Conservation (phyloP, 2,797 vertebrate genomes). For the Myripristis murdjan region DNA sequence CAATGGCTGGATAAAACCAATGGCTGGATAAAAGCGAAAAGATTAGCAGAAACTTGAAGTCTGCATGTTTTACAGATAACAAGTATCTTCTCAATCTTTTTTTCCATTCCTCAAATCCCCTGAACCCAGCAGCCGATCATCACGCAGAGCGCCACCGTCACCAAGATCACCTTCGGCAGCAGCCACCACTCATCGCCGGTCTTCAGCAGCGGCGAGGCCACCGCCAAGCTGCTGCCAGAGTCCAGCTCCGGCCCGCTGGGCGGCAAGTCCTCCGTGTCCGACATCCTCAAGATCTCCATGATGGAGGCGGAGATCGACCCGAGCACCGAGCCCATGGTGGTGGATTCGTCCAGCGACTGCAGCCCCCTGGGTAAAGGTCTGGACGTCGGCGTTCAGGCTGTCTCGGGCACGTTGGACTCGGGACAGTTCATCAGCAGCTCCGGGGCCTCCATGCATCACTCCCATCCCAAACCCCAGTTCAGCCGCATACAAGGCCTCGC, state of each 20-base stretch:
- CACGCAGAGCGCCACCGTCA: conserved; percentile 94
- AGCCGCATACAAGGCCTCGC: conserved; percentile 89
- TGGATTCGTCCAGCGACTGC: conserved; percentile 90
- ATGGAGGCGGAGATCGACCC: conserved; percentile 97
- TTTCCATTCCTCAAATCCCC: background rate
- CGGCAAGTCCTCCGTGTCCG: conserved; percentile 91
- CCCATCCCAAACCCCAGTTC: conserved; percentile 82
- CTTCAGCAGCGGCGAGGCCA: conserved; percentile 89
- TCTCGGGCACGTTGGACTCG: conserved; percentile 69
- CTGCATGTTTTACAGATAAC: too few relatives aligned
- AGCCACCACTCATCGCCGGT: conserved; percentile 87
- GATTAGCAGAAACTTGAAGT: too few relatives aligned
- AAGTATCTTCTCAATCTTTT: too few relatives aligned
- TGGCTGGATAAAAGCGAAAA: too few relatives aligned
- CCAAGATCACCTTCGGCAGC: conserved; percentile 95
- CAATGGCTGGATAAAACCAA: too few relatives aligned
- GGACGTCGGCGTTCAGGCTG: conserved; percentile 55
- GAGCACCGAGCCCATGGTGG: conserved; percentile 90
- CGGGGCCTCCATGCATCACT: conserved; percentile 65
- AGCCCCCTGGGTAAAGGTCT: conserved; percentile 82
- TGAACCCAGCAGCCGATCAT: conserved; percentile 91
- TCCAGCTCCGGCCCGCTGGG: conserved; percentile 85
- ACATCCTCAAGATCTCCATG: conserved; percentile 98
- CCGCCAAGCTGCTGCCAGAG: conserved; percentile 89
- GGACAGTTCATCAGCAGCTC: conserved; percentile 87